Evolutionary conservation across 35 echinoderm and acorn worm species (phyloP).

Genomic region (Ophioderma brevispina): DNA sequence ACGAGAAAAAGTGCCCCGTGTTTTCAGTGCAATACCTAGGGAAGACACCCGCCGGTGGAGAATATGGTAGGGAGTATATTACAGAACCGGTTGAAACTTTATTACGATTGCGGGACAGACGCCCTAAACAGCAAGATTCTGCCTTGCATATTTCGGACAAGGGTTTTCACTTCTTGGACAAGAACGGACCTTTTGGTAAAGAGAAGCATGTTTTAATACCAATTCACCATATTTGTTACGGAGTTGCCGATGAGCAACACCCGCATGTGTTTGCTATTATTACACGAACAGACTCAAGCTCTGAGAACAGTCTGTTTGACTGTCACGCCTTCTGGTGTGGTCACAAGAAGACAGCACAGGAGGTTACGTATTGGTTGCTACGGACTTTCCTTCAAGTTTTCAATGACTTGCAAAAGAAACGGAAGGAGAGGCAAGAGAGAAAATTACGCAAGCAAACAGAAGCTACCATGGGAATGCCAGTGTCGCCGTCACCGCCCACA

Average conservation of each 20-base stretch:
- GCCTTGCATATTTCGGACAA: conserved; percentile 81
- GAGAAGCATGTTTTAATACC: conserved; percentile 97
- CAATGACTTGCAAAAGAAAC: conserved; percentile 81
- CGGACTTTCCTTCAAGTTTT: conserved; percentile 95
- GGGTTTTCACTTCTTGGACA: conserved; percentile 95
- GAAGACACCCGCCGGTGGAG: conserved; percentile 89
- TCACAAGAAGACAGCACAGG: conserved; percentile 66
- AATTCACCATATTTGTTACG: conserved; percentile 95
- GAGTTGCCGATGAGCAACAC: conserved; percentile 88
- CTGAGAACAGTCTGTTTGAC: conserved; percentile 86
- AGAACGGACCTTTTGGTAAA: conserved; percentile 93
- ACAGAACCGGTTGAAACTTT: conserved; percentile 87
- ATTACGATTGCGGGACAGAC: conserved; percentile 66
- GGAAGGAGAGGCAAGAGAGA: conserved; percentile 73
- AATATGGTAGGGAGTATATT: conserved; percentile 92
- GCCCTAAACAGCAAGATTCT: conserved; percentile 54
- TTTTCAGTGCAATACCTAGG: conserved; percentile 93
- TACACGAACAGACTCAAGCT: conserved; percentile 81
- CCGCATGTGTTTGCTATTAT: conserved; percentile 96
- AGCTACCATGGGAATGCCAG: background rate
- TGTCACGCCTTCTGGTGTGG: conserved; percentile 93
- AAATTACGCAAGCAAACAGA: conserved; percentile 40
- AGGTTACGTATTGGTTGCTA: conserved; percentile 93
- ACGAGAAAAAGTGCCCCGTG: conserved; percentile 64
- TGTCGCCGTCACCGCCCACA: conserved; percentile 18